These are phyloP conservation scores for Syngnathus typhle DNA, from an alignment of 2,113 vertebrate genomes.

Conservation along the genomic window DNA sequence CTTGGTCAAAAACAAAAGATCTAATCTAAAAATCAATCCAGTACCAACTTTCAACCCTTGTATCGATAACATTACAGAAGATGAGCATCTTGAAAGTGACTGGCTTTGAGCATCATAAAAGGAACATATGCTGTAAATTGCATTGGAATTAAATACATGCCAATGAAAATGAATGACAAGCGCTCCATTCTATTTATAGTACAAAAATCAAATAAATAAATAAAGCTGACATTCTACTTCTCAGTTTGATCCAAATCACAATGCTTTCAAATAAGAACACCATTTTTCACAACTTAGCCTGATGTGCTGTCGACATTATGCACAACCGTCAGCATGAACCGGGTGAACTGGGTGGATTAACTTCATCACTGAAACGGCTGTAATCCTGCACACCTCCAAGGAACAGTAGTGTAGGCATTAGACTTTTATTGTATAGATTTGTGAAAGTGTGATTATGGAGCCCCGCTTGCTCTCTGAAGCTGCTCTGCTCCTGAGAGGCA, in stretches of 20 bases:
- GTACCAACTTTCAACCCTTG: too few species aligned
- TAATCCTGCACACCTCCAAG: not conserved
- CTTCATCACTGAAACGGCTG: not conserved
- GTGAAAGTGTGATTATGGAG: slow-evolving; percentile 30
- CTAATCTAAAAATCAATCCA: too few species aligned
- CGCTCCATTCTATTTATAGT: not conserved
- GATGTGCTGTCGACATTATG: not conserved
- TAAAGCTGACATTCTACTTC: not conserved
- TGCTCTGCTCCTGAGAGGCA: slow-evolving; percentile 31
- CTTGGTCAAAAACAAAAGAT: too few species aligned
- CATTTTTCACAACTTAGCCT: not conserved
- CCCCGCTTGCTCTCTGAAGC: slow-evolving; percentile 1
- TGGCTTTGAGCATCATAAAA: too few species aligned
- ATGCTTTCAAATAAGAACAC: not conserved
- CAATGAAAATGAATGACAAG: not conserved
- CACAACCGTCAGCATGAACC: not conserved
- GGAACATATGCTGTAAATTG: too few species aligned
- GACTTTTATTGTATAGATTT: slow-evolving; percentile 18
- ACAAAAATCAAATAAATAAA: not conserved
- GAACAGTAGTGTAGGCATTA: slow-evolving; percentile 2
- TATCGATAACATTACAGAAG: too few species aligned
- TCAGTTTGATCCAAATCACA: not conserved
- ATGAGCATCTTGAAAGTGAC: too few species aligned
- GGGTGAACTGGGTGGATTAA: not conserved
- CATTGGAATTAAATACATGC: not conserved